phyloP scores from a whole-genome alignment of 2,888 invertebrate genomes.

The Chymomyza procnemis region DNA sequence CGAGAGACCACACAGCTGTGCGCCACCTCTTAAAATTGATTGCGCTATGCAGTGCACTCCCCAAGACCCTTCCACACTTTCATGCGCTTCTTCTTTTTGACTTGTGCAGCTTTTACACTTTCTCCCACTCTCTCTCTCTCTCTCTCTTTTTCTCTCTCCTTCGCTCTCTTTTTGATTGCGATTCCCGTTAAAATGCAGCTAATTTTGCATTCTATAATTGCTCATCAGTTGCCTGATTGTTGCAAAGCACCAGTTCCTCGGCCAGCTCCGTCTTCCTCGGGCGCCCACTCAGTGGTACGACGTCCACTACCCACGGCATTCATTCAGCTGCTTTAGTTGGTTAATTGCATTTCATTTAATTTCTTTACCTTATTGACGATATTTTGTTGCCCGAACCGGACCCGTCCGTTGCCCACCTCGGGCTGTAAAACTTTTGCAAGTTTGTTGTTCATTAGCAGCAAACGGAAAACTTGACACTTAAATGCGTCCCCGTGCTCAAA shows the following conservation, averaged over 20 bases:
- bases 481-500: constrained; percentile 15
- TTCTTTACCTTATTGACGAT: constrained; percentile 45
- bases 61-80: too few relatives aligned
- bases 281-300: constrained; percentile 15
- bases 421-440: constrained; percentile 44
- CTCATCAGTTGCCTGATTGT: constrained; percentile 12
- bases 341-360: constrained; percentile 68
- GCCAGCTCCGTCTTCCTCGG: neutral
- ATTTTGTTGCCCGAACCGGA: constrained; percentile 29
- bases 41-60: too few relatives aligned
- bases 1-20: too few relatives aligned
- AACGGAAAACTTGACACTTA: constrained; percentile 40
- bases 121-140: too few relatives aligned
- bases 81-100: too few relatives aligned
- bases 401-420: neutral
- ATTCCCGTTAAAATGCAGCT: constrained; percentile 17
- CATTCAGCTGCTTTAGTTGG: constrained; percentile 44
- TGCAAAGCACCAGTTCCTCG: neutral
- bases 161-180: neutral
- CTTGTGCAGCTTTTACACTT: too few relatives aligned
- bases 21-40: too few relatives aligned
- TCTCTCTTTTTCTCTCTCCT: too few relatives aligned
- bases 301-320: too few relatives aligned
- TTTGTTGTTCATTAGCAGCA: constrained; percentile 64
- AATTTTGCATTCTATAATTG: constrained; percentile 30